Evolutionary conservation across 2,888 invertebrate species (phyloP).

Genomic region (Elysia crispata): DNA sequence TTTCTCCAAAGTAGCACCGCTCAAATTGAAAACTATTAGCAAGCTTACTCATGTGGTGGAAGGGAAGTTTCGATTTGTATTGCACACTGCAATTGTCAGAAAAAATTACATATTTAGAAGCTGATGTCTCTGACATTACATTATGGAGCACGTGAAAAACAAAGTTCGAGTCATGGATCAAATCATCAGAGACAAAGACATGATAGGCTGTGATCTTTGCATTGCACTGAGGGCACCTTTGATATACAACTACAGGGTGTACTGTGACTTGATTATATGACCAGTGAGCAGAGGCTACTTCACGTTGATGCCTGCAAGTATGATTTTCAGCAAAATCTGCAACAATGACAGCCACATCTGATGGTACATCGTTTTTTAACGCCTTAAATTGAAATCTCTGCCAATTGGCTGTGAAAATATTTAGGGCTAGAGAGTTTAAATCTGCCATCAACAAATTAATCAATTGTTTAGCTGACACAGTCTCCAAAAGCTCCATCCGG

Average conservation of each 20-base stretch:
- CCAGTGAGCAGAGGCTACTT: neutral
- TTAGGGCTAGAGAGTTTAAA: neutral
- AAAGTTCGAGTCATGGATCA: constrained; percentile 13
- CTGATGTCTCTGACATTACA: neutral
- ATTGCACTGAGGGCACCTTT: neutral
- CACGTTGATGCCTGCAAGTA: neutral
- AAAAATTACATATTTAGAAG: neutral
- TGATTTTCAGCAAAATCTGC: neutral
- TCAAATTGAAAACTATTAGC: constrained; percentile 7
- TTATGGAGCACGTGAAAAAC: neutral
- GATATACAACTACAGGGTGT: constrained; percentile 3
- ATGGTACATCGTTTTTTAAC: neutral
- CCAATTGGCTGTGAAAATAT: constrained; percentile 9
- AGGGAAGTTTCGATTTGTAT: constrained; percentile 21
- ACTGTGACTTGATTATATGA: neutral
- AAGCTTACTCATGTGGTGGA: constrained; percentile 15
- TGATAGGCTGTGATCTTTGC: neutral
- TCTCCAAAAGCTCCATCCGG: neutral
- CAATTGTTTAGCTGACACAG: neutral
- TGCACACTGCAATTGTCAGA: constrained; percentile 33
- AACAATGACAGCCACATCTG: neutral
- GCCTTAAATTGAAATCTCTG: constrained; percentile 3
- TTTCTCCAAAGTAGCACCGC: constrained; percentile 28
- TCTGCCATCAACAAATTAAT: neutral
- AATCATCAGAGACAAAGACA: neutral